A percentile compares a stretch with the other conserved stretches of the same genome.
phyloP scores from a whole-genome alignment of 2,888 invertebrate genomes.

The Cryptus armator region DNA sequence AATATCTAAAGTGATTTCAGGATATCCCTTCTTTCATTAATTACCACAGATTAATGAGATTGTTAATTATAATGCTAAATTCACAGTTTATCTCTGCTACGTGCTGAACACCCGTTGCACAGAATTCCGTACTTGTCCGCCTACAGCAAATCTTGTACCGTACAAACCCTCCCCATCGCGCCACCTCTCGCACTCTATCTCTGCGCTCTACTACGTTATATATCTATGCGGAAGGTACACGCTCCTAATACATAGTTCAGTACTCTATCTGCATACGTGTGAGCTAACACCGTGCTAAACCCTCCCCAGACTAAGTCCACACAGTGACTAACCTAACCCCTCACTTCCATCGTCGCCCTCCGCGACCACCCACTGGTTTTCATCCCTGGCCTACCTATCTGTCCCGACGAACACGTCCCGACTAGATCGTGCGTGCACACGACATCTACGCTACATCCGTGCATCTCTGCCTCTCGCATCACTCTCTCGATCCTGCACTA shows the following conservation, averaged over 20 bases:
- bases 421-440: constrained; percentile 70
- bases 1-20: not conserved
- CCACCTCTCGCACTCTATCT: constrained; percentile 38
- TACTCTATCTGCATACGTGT: constrained; percentile 81
- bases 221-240: constrained; percentile 75
- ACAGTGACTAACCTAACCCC: constrained; percentile 73
- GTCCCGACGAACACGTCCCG: constrained; percentile 66
- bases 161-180: constrained; percentile 74
- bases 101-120: constrained; percentile 75
- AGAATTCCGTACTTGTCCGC: constrained; percentile 75
- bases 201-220: constrained; percentile 65
- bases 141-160: constrained; percentile 79
- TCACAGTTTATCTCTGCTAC: constrained; percentile 1
- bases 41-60: constrained; percentile 1
- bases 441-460: constrained; percentile 64
- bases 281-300: constrained; percentile 79
- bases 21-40: constrained; percentile 12
- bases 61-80: constrained; percentile 13
- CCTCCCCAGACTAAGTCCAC: constrained; percentile 74
- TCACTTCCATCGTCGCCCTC: constrained; percentile 56
- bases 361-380: constrained; percentile 55
- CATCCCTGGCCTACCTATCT: constrained; percentile 64
- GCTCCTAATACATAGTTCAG: constrained; percentile 83
- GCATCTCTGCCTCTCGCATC: constrained; percentile 56
- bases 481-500: constrained; percentile 12